A percentile compares a stretch with the other conserved stretches of the same genome.
These are phyloP conservation scores for Diglossa cyanea DNA, from an alignment of 2,797 vertebrate species.

Conservation along the genomic window DNA sequence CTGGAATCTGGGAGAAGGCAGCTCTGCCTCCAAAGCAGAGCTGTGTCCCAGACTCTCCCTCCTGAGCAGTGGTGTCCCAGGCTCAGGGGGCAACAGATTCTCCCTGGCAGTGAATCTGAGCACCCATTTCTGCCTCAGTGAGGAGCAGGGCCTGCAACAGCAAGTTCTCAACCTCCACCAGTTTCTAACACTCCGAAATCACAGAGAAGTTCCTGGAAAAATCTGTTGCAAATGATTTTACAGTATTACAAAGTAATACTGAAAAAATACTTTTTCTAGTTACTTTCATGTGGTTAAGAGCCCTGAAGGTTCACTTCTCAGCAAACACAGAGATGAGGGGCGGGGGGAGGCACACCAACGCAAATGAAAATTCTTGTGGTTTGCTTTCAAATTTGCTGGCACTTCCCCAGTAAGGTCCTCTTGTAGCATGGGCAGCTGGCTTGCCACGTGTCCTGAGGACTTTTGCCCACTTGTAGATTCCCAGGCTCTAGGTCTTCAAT, in stretches of 20 bases:
- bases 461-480: neutral
- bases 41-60: neutral
- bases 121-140: neutral
- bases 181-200: neutral
- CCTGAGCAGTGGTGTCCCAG: neutral
- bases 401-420: neutral
- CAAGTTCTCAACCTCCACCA: neutral
- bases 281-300: slow-evolving; percentile 43
- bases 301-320: slow-evolving; percentile 22
- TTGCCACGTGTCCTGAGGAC: fast-evolving
- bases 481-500: neutral
- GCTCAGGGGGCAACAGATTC: neutral
- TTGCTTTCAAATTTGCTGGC: slow-evolving; percentile 18
- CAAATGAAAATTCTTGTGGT: slow-evolving; percentile 58
- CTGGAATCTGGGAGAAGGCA: neutral
- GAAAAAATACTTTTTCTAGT: slow-evolving; percentile 28
- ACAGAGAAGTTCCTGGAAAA: slow-evolving; percentile 7
- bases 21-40: neutral
- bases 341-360: neutral
- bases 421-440: neutral
- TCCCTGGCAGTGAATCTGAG: neutral
- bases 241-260: neutral
- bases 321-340: neutral
- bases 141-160: neutral
- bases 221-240: neutral